Conservation (phyloP, 2,888 invertebrate species). For the Eupithecia dodoneata region DNA sequence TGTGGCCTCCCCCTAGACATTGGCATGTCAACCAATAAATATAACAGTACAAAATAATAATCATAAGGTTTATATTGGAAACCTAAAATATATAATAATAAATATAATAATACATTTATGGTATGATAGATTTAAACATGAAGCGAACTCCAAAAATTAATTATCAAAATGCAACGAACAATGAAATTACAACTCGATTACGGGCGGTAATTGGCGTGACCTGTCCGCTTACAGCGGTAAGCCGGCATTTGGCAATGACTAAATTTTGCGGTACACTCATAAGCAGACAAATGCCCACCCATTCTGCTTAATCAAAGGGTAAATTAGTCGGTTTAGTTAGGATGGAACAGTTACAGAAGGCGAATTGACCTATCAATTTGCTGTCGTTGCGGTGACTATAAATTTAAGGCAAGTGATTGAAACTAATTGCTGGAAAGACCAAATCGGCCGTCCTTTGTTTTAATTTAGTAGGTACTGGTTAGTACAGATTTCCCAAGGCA, state of each 20-base stretch:
- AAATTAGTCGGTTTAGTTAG: slow-evolving; percentile 41
- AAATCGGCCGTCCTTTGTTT: slow-evolving; percentile 26
- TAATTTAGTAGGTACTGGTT: slow-evolving; percentile 9
- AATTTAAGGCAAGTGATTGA: slow-evolving; percentile 41
- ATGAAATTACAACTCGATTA: slow-evolving; percentile 1
- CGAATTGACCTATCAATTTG: slow-evolving; percentile 39
- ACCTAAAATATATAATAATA: too few relatives aligned
- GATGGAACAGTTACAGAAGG: slow-evolving; percentile 28
- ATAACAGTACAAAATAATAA: too few relatives aligned
- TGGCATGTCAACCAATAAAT: too few relatives aligned
- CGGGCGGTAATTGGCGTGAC: background rate
- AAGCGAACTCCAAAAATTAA: background rate
- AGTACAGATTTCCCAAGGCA: background rate
- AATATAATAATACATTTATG: background rate
- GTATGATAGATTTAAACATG: background rate
- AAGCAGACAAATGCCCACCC: slow-evolving; percentile 37
- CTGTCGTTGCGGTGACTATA: slow-evolving; percentile 39
- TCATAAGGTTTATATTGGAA: background rate
- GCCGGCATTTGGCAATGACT: background rate
- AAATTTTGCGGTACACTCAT: background rate
- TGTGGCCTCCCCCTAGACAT: too few relatives aligned
- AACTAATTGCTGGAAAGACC: slow-evolving; percentile 37
- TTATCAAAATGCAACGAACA: background rate
- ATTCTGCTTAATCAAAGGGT: slow-evolving; percentile 43
- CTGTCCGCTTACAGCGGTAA: background rate